Evolutionary conservation across 1,140 invertebrate species (phyloP).

Genomic region (Atta texana): DNA sequence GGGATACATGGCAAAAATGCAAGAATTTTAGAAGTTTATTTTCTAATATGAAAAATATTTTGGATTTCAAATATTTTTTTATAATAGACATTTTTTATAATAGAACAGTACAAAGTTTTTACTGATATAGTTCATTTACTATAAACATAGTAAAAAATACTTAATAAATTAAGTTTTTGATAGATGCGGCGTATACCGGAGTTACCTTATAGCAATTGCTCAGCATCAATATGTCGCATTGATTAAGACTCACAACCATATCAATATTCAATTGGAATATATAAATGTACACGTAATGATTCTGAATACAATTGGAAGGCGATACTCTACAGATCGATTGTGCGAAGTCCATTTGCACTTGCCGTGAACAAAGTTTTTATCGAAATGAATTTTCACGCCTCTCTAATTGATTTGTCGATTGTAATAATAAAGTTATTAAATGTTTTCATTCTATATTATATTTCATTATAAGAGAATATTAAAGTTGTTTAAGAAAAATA

Average conservation of each 20-base stretch:
- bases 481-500: conserved; percentile 10
- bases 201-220: background rate
- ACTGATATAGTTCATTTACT: no score
- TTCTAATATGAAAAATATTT: no score
- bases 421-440: conserved; percentile 16
- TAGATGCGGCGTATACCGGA: no score
- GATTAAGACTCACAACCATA: conserved; percentile 8
- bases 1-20: no score
- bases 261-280: conserved; percentile 36
- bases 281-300: conserved; percentile 27
- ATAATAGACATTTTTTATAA: no score
- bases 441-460: background rate
- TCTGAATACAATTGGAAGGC: conserved; percentile 25
- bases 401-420: conserved; percentile 21
- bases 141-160: no score
- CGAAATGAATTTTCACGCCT: conserved; percentile 15
- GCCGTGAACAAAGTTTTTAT: conserved; percentile 23
- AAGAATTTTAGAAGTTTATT: no score
- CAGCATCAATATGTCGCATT: background rate
- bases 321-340: conserved; percentile 3
- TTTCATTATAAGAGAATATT: background rate
- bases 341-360: background rate
- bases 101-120: no score
- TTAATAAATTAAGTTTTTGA: no score
- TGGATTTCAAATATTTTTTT: no score